Percentiles rank a stretch among this genome's conserved stretches.
Evolutionary conservation across 2,113 vertebrate genomes (phyloP).

Genomic region (Euleptes europaea): DNA sequence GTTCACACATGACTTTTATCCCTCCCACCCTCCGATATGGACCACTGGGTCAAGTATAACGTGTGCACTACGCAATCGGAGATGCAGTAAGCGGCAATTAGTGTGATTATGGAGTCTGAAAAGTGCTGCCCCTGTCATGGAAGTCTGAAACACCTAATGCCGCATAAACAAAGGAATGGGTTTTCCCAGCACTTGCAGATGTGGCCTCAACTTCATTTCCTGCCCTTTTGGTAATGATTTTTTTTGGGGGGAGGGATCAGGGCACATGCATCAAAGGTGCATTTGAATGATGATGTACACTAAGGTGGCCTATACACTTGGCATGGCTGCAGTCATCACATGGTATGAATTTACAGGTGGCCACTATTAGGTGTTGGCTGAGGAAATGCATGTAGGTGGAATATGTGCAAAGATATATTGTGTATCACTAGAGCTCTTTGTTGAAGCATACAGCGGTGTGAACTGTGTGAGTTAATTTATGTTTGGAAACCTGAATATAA

Average conservation of each 20-base stretch:
- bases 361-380: background rate
- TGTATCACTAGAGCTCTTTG: background rate
- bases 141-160: background rate
- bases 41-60: background rate
- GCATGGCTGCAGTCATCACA: too few relatives aligned
- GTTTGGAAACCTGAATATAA: too few relatives aligned
- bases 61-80: background rate
- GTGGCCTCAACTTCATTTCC: background rate
- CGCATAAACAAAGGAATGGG: background rate
- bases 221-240: background rate
- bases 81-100: background rate
- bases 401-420: background rate
- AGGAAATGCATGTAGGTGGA: background rate
- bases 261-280: background rate
- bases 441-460: background rate
- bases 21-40: background rate
- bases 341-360: background rate
- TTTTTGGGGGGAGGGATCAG: background rate
- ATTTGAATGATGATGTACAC: background rate
- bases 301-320: background rate
- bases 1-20: background rate
- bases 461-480: background rate
- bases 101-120: background rate
- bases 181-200: background rate
- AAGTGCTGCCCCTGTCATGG: background rate